Evolutionary conservation across 2,797 vertebrate species (phyloP), one percentile per base, ranked within the genome.

Genomic region (Mormyrops boulengeri): DNA sequence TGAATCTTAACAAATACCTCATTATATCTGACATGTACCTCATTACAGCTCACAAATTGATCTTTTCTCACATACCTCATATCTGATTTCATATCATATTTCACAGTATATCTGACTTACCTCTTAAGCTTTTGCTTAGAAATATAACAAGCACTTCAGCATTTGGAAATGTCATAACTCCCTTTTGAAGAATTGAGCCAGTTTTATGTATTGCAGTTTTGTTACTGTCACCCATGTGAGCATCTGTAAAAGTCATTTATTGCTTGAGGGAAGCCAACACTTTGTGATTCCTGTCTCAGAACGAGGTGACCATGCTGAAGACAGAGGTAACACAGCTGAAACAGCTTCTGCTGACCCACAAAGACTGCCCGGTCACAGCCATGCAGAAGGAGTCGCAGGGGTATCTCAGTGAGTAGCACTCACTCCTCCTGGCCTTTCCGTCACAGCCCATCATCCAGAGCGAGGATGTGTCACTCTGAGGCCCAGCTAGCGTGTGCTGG

Each of bases 281-380:
- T 50, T 14, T 49, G 55, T 69, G 17, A 11, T 22, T 92, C 14
- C 93, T 38, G 52, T 94, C 95, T 89, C 94, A 99, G 99, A 99
- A 99, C 0, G 99, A 99, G 94, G 99, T 99, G 93, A 99, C 99
- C 11, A 97, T 98, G 91, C 94, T 99, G 96, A 98, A 97, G 95
- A 98, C 98, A 0, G 99, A 99, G 95, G 98, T 99, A 93, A 97
- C 98, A 92, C 99, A 99, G 91, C 97, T 99, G 93, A 99, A 99
- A 93, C 98, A 99, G 96, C 97, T 99, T 93, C 96, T 99, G 94
- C 95, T 99, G 94, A 97, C 98, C 77, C 99, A 99, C 95, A 99
- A 99, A 96, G 98, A 99, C 95, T 99, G 99, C 95, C 99, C 98
- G 0, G 98, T 99, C 94, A 99, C 98, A 88, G 95, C 97, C 93